Conservation (phyloP, 2,888 invertebrate species). For the Theretra japonica region DNA sequence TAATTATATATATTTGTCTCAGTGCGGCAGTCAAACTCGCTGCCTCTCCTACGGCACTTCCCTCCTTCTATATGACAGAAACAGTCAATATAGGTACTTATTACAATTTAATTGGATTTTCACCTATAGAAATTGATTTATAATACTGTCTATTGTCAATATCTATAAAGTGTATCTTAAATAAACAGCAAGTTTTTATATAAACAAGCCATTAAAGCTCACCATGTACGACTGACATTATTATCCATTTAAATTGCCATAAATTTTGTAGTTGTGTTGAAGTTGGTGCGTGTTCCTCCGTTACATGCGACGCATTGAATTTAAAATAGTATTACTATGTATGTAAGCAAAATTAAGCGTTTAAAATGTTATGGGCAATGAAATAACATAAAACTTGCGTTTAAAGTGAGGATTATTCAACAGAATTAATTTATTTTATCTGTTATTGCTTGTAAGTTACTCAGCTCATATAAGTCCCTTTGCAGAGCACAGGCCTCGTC, state of each 20-base stretch:
- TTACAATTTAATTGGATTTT: too few species aligned
- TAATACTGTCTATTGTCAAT: too few species aligned
- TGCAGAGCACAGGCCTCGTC: too few species aligned
- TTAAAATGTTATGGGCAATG: not conserved
- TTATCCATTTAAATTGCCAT: slow-evolving; percentile 18
- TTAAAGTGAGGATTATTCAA: not conserved
- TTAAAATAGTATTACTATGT: slow-evolving; percentile 1
- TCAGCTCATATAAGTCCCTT: too few species aligned
- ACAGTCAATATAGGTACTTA: too few species aligned
- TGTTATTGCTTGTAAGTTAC: too few species aligned
- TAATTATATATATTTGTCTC: too few species aligned
- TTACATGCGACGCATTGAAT: slow-evolving; percentile 1
- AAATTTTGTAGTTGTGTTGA: slow-evolving; percentile 10
- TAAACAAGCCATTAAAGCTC: not conserved
- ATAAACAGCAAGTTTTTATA: not conserved
- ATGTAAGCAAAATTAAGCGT: not conserved
- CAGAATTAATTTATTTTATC: too few species aligned
- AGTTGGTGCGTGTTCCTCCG: not conserved
- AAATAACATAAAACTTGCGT: not conserved
- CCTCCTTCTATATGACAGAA: too few species aligned
- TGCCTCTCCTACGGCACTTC: too few species aligned
- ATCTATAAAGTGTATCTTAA: not conserved
- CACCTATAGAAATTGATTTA: too few species aligned
- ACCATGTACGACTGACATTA: slow-evolving; percentile 13
- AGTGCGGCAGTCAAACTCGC: too few species aligned